phyloP scores from a whole-genome alignment of 2,797 vertebrate genomes.

The Enteromius afrohamiltoni region DNA sequence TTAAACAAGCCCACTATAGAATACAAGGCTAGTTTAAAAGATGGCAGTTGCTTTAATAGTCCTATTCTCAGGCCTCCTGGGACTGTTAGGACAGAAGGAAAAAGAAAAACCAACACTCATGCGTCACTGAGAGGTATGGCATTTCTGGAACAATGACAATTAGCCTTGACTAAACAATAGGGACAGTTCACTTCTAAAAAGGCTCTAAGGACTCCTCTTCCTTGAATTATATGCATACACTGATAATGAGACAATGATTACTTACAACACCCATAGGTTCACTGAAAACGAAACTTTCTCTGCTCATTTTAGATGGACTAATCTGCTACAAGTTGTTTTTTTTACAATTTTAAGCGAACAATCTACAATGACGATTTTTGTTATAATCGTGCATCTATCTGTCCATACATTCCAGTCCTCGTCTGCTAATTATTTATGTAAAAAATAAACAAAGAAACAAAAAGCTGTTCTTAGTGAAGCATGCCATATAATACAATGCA shows the following conservation, averaged over 20 bases:
- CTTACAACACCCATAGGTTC: slow-evolving; percentile 28
- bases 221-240: slow-evolving; percentile 60
- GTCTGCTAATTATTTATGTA: not conserved
- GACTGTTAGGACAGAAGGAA: slow-evolving; percentile 19
- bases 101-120: slow-evolving; percentile 53
- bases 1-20: not conserved
- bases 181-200: slow-evolving; percentile 63
- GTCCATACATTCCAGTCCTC: not conserved
- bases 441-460: not conserved
- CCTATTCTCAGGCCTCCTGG: slow-evolving; percentile 37
- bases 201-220: slow-evolving; percentile 62
- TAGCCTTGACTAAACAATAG: slow-evolving; percentile 72
- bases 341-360: too few species aligned
- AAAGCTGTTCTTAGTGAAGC: not conserved
- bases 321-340: not conserved
- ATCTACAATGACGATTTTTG: too few species aligned
- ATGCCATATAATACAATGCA: not conserved
- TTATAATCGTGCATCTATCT: too few species aligned
- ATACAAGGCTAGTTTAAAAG: slow-evolving; percentile 1
- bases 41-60: slow-evolving; percentile 29
- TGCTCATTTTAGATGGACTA: not conserved
- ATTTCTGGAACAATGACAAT: slow-evolving; percentile 73
- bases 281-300: not conserved
- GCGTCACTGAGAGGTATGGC: slow-evolving; percentile 63
- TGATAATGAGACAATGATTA: slow-evolving; percentile 56